Evolutionary conservation across 2,797 vertebrate genomes (phyloP).

Genomic region (Phataginus tricuspis): DNA sequence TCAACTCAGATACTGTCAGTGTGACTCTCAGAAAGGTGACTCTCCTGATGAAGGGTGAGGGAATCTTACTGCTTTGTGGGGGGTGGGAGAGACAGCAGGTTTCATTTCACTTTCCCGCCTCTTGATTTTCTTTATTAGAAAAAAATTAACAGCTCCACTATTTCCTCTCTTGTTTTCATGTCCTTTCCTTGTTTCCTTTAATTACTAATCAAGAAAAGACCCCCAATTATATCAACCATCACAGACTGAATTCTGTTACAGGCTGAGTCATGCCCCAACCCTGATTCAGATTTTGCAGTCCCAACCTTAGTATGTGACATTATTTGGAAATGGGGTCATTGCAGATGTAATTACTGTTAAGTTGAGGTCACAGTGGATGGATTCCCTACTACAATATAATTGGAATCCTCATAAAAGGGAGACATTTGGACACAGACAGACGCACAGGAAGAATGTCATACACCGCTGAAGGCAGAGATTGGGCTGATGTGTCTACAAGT

Average conservation of each 20-base stretch:
- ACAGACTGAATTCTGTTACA: neutral
- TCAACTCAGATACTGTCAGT: neutral
- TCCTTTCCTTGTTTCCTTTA: neutral
- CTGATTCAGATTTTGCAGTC: neutral
- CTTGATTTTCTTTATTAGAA: neutral
- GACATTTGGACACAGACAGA: neutral
- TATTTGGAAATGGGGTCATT: neutral
- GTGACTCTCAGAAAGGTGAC: neutral
- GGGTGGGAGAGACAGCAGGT: neutral
- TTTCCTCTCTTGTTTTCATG: neutral
- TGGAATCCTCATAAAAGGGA: neutral
- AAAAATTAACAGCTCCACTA: neutral
- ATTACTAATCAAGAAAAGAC: neutral
- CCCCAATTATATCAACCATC: neutral
- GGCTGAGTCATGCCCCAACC: neutral
- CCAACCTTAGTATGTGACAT: neutral
- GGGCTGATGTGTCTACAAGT: neutral
- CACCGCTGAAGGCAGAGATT: neutral
- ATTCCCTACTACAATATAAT: neutral
- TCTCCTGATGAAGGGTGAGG: fast-evolving
- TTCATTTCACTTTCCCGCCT: neutral
- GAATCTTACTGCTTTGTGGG: too few species aligned
- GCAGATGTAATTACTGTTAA: neutral
- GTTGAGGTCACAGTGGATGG: neutral
- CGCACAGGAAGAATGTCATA: fast-evolving